Evolutionary conservation across 2,113 vertebrate species (phyloP).

Genomic region (Amblyornis subalaris): DNA sequence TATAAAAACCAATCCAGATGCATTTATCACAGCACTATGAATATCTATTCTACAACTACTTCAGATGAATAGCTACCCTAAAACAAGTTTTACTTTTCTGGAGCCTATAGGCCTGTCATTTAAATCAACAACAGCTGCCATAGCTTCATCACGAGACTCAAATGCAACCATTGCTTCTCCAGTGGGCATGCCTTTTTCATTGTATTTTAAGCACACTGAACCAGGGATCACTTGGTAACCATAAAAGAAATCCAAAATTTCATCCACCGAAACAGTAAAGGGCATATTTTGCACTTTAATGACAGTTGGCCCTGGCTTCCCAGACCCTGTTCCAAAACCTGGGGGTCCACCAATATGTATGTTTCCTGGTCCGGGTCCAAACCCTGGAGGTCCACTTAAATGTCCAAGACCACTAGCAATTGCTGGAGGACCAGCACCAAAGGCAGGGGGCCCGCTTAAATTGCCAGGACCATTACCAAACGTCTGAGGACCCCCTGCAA

Average conservation of each 20-base stretch:
- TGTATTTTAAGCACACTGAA: conserved; percentile 95
- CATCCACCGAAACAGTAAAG: conserved; percentile 95
- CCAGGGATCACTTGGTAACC: conserved; percentile 96
- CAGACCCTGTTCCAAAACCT: conserved; percentile 79
- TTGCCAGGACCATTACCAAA: conserved; percentile 85
- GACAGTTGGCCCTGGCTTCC: conserved; percentile 87
- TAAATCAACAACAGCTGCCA: conserved; percentile 93
- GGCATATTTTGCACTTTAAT: conserved; percentile 99
- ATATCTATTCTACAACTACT: conserved; percentile 69
- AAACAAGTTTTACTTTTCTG: conserved; percentile 94
- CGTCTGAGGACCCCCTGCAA: conserved; percentile 80
- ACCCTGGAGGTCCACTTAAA: conserved; percentile 74
- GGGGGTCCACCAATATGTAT: conserved; percentile 80
- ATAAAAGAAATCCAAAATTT: conserved; percentile 99
- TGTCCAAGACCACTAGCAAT: conserved; percentile 78
- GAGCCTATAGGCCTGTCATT: conserved; percentile 98
- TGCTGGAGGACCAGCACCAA: conserved; percentile 80
- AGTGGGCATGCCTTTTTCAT: conserved; percentile 95
- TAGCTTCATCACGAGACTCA: conserved; percentile 92
- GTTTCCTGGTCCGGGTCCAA: conserved; percentile 77
- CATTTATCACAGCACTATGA: conserved; percentile 78
- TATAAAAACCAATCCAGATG: conserved; percentile 77
- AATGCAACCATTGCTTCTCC: conserved; percentile 99
- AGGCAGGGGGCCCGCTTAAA: conserved; percentile 78
- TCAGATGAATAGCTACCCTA: conserved; percentile 80